Evolutionary conservation across 2,113 vertebrate genomes (phyloP), one percentile per base, ranked within the genome.

Genomic region (Malurus cyaneus): DNA sequence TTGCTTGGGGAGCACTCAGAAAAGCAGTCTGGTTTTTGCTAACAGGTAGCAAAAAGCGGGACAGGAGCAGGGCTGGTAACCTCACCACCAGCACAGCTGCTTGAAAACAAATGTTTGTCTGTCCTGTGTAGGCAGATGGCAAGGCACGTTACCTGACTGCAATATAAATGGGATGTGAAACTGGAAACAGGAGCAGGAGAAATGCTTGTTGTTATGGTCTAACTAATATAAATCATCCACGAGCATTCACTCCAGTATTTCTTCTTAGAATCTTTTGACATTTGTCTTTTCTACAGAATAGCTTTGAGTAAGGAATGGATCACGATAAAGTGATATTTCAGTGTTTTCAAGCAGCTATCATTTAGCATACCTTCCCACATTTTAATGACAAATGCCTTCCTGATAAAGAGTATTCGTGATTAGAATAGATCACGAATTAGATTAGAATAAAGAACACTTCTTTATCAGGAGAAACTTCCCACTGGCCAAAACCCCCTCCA

Each of bases 81-180:
- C 70, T 91, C 36, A 87, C 87, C 56, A 81, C 56, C 77, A 79
- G 56, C 80, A 91, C 89, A 96, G 89, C 80, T 95, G 80, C 79
- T 81, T 31, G 80, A n/a, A 94, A 84, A 76, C 73, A 89, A 96
- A 69, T 81, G 66, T 88, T 92, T 94, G 81, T 72, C 53, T 87
- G 36, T 82, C 89, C 42, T 70, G 24, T 54, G 41, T n/a, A 52
- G 86, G 52, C 88, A 94, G 74, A 80, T 80, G 76, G 79, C 84
- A 77, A 66, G 74, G 85, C n/a, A 50, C 36, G 34, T 76, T 60
- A 57, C 62, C 80, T 72, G 78, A 69, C 73, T 85, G 21, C 39
- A 79, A 49, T 53, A 57, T 11, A 60, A 82, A 94, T 72, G 60
- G 39, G 57, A 34, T 59, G 42, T 61, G 77, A 74, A 94, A 61